Conservation (phyloP, 2,113 vertebrate species). For the Pomatostomus ruficeps region DNA sequence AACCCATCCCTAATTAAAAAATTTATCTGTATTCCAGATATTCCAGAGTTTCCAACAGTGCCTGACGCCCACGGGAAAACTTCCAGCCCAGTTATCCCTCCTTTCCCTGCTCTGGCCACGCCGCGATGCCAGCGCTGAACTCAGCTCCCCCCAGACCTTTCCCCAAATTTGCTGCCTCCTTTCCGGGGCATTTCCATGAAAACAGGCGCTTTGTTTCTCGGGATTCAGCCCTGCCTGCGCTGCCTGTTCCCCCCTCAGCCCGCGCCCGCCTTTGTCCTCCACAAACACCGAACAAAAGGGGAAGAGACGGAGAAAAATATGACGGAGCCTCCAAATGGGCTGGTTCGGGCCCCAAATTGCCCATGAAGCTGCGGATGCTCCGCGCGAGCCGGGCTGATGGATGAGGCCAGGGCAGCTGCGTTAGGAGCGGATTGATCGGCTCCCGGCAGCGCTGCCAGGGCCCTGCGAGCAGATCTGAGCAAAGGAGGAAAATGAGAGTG, state of each 20-base stretch:
- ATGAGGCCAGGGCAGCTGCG: not conserved
- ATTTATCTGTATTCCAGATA: not conserved
- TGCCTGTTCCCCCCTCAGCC: not conserved
- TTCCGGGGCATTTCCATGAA: constrained; percentile 14
- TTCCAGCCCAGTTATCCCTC: not conserved
- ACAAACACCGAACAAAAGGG: not conserved
- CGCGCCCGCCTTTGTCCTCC: not conserved
- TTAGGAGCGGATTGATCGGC: not conserved
- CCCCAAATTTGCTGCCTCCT: not conserved
- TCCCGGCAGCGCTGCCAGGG: not conserved
- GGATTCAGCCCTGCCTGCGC: not conserved
- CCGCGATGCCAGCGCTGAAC: rapidly evolving
- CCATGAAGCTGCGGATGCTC: not conserved
- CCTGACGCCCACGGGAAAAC: constrained; percentile 3
- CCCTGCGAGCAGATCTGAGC: not conserved
- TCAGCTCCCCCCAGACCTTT: not conserved
- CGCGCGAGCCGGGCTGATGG: not conserved
- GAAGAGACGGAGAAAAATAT: not conserved
- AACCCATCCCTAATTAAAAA: not conserved
- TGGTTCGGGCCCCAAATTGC: not conserved
- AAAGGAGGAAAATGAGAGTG: not conserved
- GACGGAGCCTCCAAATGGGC: not conserved
- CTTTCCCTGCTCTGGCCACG: not conserved
- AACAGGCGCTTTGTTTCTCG: not conserved
- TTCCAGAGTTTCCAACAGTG: not conserved